Conservation (phyloP, 2,888 invertebrate genomes). For the Philereme transversata region DNA sequence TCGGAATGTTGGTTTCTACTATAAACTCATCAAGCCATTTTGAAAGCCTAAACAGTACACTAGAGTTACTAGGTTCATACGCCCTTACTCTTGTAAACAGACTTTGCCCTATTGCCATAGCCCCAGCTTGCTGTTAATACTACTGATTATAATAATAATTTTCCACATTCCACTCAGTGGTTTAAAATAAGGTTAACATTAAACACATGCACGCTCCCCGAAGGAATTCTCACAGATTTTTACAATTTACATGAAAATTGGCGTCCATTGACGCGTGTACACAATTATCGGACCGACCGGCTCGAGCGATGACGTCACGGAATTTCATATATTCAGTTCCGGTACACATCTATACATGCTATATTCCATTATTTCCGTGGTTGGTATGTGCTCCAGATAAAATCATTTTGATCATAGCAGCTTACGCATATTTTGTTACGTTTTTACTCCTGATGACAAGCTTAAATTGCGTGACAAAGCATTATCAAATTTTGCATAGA, state of each 20-base stretch:
- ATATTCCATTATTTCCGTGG: background rate
- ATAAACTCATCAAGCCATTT: too few relatives aligned
- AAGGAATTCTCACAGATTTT: slow-evolving; percentile 38
- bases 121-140: too few relatives aligned
- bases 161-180: background rate
- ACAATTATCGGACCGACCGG: slow-evolving; percentile 58
- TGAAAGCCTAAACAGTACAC: too few relatives aligned
- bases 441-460: too few relatives aligned
- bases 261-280: slow-evolving; percentile 53
- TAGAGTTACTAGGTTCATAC: too few relatives aligned
- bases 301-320: slow-evolving; percentile 20
- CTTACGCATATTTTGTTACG: too few relatives aligned
- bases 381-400: background rate
- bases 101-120: too few relatives aligned
- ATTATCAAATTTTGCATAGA: too few relatives aligned
- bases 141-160: too few relatives aligned
- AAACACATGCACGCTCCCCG: slow-evolving; percentile 9
- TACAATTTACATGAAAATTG: slow-evolving; percentile 63
- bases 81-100: too few relatives aligned
- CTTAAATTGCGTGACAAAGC: too few relatives aligned
- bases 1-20: too few relatives aligned
- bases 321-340: slow-evolving; percentile 22
- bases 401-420: background rate
- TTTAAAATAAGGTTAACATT: slow-evolving; percentile 7
- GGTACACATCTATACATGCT: background rate